Conservation (phyloP, 2,113 vertebrate species). For the Leucosticte australis region DNA sequence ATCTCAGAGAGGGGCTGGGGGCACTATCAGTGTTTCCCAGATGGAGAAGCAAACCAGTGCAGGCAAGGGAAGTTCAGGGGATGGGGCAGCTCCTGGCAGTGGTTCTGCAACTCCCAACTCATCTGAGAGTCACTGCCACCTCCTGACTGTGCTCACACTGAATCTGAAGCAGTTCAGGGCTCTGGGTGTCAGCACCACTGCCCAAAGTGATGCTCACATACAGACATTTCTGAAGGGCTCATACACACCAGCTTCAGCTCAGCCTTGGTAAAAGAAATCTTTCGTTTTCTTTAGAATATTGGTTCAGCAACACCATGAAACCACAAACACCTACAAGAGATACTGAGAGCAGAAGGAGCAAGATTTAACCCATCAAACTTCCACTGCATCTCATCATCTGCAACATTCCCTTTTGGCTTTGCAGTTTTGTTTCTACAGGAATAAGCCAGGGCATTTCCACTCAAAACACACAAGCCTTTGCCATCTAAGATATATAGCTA, state of each 20-base stretch:
- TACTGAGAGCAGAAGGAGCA: not conserved
- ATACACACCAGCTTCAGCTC: not conserved
- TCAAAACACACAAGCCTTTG: not conserved
- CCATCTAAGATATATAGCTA: fast-evolving
- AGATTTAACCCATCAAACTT: not conserved
- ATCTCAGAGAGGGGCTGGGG: not conserved
- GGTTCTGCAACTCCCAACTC: not conserved
- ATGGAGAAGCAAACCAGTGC: not conserved
- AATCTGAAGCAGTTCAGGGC: not conserved
- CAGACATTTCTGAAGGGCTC: not conserved
- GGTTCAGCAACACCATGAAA: not conserved
- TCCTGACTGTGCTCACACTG: not conserved
- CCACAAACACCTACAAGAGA: not conserved
- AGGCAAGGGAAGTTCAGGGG: not conserved
- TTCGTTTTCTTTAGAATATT: not conserved
- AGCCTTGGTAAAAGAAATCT: not conserved
- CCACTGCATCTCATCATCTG: not conserved
- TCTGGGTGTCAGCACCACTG: not conserved
- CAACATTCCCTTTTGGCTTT: not conserved
- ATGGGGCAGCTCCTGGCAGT: not conserved
- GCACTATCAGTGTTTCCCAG: not conserved
- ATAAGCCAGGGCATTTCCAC: not conserved
- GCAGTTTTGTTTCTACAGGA: not conserved
- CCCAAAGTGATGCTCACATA: fast-evolving
- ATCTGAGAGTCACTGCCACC: not conserved